Conservation (phyloP, 2,888 invertebrate species). For the Leistus spinibarbis region DNA sequence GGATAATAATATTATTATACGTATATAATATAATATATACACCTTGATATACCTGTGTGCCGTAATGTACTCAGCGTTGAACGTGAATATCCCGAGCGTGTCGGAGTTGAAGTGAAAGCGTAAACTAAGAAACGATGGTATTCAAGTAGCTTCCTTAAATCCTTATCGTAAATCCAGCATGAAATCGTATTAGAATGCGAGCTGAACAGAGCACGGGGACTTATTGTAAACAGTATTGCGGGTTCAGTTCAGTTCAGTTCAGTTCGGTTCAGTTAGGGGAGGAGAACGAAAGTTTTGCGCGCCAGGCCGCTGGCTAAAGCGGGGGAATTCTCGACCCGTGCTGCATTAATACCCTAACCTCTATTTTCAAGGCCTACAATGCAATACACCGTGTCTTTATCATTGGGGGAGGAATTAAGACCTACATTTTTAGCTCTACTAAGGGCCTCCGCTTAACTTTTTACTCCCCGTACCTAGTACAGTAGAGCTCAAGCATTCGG, state of each 20-base stretch:
- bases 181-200: slow-evolving; percentile 68
- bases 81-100: not conserved
- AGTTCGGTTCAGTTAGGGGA: not conserved
- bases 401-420: too few relatives aligned
- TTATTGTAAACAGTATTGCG: slow-evolving; percentile 59
- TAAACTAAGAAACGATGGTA: slow-evolving; percentile 29
- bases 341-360: not conserved
- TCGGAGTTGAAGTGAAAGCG: not conserved
- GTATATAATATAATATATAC: not conserved
- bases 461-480: too few relatives aligned
- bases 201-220: slow-evolving; percentile 50
- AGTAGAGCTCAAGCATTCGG: too few relatives aligned
- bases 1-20: not conserved
- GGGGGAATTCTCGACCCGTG: too few relatives aligned
- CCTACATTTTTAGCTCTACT: too few relatives aligned
- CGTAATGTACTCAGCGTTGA: not conserved
- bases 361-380: not conserved
- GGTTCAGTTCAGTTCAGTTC: too few relatives aligned
- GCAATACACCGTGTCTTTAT: too few relatives aligned
- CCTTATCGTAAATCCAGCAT: slow-evolving; percentile 70
- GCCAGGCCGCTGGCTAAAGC: too few relatives aligned
- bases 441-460: too few relatives aligned
- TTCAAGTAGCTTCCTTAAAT: slow-evolving; percentile 59
- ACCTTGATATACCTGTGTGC: not conserved
- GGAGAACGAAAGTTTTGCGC: not conserved